Evolutionary conservation across 2,888 invertebrate genomes (phyloP).

Genomic region (Habrosyne pyritoides): DNA sequence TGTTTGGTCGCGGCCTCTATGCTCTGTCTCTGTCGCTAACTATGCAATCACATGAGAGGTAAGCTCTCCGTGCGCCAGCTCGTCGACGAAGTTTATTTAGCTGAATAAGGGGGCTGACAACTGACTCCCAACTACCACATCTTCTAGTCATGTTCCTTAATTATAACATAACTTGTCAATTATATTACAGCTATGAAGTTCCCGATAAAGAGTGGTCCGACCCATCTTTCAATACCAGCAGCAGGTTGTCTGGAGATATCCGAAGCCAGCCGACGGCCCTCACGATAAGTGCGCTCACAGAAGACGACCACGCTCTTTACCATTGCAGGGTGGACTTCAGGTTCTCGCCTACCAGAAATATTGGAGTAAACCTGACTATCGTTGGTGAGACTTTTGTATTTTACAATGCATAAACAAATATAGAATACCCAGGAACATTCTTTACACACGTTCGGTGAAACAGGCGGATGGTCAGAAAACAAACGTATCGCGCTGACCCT

Average conservation of each 20-base stretch:
- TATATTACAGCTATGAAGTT: constrained; percentile 64
- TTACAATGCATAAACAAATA: background rate
- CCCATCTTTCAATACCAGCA: constrained; percentile 59
- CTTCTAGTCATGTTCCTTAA: background rate
- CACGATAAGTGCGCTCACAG: constrained; percentile 56
- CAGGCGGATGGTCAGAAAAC: too few relatives aligned
- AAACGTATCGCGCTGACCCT: too few relatives aligned
- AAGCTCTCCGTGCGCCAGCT: too few relatives aligned
- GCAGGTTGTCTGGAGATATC: constrained; percentile 56
- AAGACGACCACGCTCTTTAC: constrained; percentile 77
- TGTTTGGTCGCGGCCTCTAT: too few relatives aligned
- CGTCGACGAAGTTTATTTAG: too few relatives aligned
- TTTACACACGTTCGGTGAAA: too few relatives aligned
- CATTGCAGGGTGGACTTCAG: constrained; percentile 85
- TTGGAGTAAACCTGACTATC: constrained; percentile 81
- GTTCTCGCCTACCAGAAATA: constrained; percentile 81
- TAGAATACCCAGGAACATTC: too few relatives aligned
- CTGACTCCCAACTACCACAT: too few relatives aligned
- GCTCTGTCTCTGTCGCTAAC: too few relatives aligned
- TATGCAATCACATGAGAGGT: too few relatives aligned
- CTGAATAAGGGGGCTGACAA: too few relatives aligned
- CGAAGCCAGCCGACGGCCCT: constrained; percentile 57
- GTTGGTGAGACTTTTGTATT: constrained; percentile 64
- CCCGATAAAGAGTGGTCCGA: constrained; percentile 73
- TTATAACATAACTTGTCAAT: background rate